Evolutionary conservation across 92 coral and sea anemone genomes (phyloP).

Genomic region (Phenganax stokvisi): DNA sequence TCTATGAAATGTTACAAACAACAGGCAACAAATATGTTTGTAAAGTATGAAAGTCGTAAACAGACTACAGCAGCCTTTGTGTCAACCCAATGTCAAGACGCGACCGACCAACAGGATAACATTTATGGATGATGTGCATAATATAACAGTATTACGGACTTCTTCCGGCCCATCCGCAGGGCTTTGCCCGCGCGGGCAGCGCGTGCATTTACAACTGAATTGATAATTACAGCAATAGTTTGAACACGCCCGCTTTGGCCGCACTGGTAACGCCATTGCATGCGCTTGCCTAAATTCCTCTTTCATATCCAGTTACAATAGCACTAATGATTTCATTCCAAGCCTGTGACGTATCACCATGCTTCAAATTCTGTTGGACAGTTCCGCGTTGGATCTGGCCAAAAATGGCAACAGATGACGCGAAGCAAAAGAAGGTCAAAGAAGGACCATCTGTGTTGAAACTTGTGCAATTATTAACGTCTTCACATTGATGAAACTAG

Average conservation of each 20-base stretch:
- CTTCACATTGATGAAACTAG: not conserved
- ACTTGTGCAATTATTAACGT: not conserved
- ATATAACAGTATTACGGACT: no score
- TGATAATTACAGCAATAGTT: no score
- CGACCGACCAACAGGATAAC: not conserved
- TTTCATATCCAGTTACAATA: conserved; percentile 9
- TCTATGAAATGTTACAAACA: not conserved
- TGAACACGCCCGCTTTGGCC: not conserved
- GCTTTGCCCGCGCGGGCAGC: no score
- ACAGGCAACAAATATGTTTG: not conserved
- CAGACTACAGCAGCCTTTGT: conserved; percentile 1
- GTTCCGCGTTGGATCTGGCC: not conserved
- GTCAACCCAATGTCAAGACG: conserved; percentile 12
- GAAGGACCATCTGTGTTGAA: conserved; percentile 13
- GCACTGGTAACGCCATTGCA: not conserved
- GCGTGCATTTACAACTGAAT: no score
- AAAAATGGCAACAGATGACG: conserved; percentile 32
- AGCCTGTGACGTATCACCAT: conserved; percentile 28
- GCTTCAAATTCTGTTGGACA: conserved; percentile 7
- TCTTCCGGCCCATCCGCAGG: no score
- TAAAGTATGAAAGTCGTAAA: not conserved
- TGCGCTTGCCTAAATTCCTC: not conserved
- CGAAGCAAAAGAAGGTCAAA: conserved; percentile 8
- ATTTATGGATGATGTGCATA: no score
- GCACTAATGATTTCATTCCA: conserved; percentile 23